These are phyloP conservation scores for Aphidius colemani DNA, from an alignment of 2,888 invertebrate species.

Conservation along the genomic window DNA sequence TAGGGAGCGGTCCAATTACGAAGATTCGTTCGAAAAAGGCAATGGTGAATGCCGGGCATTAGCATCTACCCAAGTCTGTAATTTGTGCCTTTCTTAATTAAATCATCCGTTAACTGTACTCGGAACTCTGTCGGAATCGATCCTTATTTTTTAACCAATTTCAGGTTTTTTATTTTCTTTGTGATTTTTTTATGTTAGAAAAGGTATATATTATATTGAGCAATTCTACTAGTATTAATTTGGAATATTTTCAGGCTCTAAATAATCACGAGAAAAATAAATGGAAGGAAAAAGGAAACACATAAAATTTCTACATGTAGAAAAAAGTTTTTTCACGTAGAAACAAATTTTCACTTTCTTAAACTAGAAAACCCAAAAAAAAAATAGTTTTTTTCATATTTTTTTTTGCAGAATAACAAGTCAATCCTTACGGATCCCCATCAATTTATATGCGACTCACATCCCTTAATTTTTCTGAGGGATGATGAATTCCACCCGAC, in stretches of 20 bases:
- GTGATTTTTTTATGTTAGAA: no score
- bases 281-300: no score
- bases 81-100: conserved; percentile 61
- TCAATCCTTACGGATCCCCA: conserved; percentile 29
- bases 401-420: conserved; percentile 5
- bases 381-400: conserved; percentile 1
- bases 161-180: conserved; percentile 14
- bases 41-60: conserved; percentile 54
- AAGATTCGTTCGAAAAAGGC: conserved; percentile 49
- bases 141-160: conserved; percentile 34
- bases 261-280: not conserved
- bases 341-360: no score
- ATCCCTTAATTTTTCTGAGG: conserved; percentile 36
- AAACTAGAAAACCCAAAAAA: not conserved
- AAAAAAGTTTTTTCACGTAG: no score
- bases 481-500: conserved; percentile 26
- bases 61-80: conserved; percentile 59
- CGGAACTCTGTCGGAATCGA: conserved; percentile 38
- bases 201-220: no score
- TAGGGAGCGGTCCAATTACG: conserved; percentile 56
- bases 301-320: no score
- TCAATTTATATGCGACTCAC: conserved; percentile 50
- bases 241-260: no score
- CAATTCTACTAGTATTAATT: no score
- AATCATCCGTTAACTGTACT: conserved; percentile 59